Base-by-base conservation (phyloP, 2,797 vertebrate genomes). In the Neoniphon sammara region DNA sequence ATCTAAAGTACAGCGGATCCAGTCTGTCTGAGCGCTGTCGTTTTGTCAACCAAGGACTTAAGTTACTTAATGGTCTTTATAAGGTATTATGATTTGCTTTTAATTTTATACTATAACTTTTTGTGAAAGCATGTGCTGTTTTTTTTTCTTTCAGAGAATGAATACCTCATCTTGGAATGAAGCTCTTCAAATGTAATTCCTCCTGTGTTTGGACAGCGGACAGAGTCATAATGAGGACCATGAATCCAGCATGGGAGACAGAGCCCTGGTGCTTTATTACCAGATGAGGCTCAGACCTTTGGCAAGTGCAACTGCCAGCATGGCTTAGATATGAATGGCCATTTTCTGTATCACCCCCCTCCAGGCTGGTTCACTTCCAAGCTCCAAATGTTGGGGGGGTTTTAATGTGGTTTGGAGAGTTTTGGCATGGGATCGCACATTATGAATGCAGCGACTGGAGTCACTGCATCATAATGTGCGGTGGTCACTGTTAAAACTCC, bases 401-500 rank as follows among this genome's bases (percentile, higher is more conserved):
- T 83, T 79, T 79, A 31, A 67, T 83, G 80, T 76, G 57, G 58
- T 70, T 80, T 74, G 65, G 56, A 73, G 66, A 36, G 34, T 55
- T 77, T 72, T 82, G 66, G 70, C 63, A 49, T 21, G 52, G 47
- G 17, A 66, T 54, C 23, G n/a, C n/a, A n/a, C n/a, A n/a, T n/a
- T n/a, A n/a, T n/a, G n/a, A n/a, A n/a, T 27, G 0, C 44, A 59
- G 52, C 36, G 25, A 65, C 47, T 63, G 61, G 54, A 58, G 14
- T 70, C 75, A 61, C 42, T 63, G 59, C 55, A 75, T 61, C 52
- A 79, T 70, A 66, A 67, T 64, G n/a, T 59, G 44, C 65, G 62
- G 39, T 52, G 77, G 82, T 68, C 42, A 60, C 31, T 76, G 44
- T 69, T 78, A 55, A 87, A 53, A 20, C 58, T 56, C 31, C 54